phyloP scores from a whole-genome alignment of 1,140 invertebrate genomes.

The Neoseiulus cucumeris region DNA sequence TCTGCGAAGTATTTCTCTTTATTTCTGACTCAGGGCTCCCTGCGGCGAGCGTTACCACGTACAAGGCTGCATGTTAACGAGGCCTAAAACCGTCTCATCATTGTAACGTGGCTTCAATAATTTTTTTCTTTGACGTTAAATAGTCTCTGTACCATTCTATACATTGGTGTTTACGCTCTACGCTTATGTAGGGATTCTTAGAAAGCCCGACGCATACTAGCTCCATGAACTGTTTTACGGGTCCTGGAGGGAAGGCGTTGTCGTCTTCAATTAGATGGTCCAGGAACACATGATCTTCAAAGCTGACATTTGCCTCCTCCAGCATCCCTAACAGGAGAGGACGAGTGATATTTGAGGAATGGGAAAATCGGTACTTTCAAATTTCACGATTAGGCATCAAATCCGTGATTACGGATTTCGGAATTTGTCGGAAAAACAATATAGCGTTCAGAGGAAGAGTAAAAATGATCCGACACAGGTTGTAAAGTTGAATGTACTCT shows the following conservation, averaged over 20 bases:
- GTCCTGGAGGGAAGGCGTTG: constrained; percentile 67
- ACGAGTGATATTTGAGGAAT: too few relatives aligned
- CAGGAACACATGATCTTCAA: constrained; percentile 80
- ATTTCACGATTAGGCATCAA: not conserved
- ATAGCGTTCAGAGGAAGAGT: too few relatives aligned
- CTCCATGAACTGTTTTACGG: constrained; percentile 90
- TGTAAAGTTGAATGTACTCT: too few relatives aligned
- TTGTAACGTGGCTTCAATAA: constrained; percentile 43
- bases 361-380: too few relatives aligned
- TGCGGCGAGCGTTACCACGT: too few relatives aligned
- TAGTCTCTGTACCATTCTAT: constrained; percentile 81
- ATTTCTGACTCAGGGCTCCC: too few relatives aligned
- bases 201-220: constrained; percentile 77
- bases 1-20: too few relatives aligned
- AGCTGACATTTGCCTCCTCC: constrained; percentile 49
- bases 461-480: too few relatives aligned
- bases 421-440: not conserved
- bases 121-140: constrained; percentile 54
- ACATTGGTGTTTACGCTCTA: constrained; percentile 66
- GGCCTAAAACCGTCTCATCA: constrained; percentile 18
- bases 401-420: too few relatives aligned
- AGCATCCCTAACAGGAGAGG: not conserved
- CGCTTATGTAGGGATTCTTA: constrained; percentile 75
- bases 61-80: too few relatives aligned
- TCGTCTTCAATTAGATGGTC: constrained; percentile 48